Base-by-base conservation (phyloP, 2,113 vertebrate species). In the Epinephelus cyanopodus region DNA sequence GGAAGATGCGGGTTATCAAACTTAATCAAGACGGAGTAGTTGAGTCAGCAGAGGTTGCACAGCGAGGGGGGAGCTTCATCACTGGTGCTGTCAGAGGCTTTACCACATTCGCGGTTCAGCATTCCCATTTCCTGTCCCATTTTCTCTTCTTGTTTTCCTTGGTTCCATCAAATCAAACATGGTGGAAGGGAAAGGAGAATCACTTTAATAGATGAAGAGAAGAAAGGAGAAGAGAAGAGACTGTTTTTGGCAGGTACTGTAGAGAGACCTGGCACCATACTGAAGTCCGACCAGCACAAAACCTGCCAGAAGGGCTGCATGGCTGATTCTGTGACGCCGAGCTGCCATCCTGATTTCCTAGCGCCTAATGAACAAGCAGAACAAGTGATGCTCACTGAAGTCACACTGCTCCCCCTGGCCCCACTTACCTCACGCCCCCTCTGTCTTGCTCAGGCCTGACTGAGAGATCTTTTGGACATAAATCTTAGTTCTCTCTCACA, bases 261-360 rank as follows among this genome's bases (percentile, higher is more conserved):
- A 33, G 64, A 76, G 77, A 83, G 69, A 82, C 62, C 53, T 58
- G 74, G 75, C 52, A 14, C 60, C 52, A 77, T 47, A 25, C 66
- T 60, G 67, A 69, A 87, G 33, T 19, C 56, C 68, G 71, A 37
- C 57, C 10, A 79, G 56, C 47, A 81, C 76, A 86, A 61, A 90
- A 83, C 63, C 65, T 70, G 81, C 89, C 85, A 62, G 71, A 83
- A 84, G 77, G 77, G 14, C 73, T 66, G 61, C 0, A 1, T 65
- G 64, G 63, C 48, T 81, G 74, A 81, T 84, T 77, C 68, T 67
- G 75, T 83, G 75, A 82, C 0, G n/a, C 53, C 21, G 23, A 80
- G 78, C 81, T 89, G 86, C 81, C 90, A 85, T 82, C 71, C 76
- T 80, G 74, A 91, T 90, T 90, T 81, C 61, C 11, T 64, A 66